Conservation (phyloP, 1,140 invertebrate species). For the Lordiphosa collinella region DNA sequence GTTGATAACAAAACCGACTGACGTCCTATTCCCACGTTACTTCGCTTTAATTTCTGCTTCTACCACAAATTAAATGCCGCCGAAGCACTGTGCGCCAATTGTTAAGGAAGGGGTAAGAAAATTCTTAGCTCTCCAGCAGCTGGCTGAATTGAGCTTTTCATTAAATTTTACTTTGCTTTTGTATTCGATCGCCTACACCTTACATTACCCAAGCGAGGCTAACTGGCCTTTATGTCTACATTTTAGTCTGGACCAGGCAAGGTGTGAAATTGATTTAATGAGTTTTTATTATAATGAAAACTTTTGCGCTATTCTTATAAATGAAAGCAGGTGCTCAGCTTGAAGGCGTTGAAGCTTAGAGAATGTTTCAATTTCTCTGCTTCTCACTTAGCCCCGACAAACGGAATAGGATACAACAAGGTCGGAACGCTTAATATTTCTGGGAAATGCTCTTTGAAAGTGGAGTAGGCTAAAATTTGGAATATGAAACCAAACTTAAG, state of each 20-base stretch:
- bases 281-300: constrained; percentile 28
- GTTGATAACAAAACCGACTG: no score
- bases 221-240: constrained; percentile 31
- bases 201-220: constrained; percentile 31
- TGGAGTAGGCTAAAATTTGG: no score
- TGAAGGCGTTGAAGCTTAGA: constrained; percentile 45
- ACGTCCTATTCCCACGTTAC: no score
- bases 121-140: no score
- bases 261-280: constrained; percentile 59
- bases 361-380: constrained; percentile 10
- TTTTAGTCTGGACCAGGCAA: constrained; percentile 21
- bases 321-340: constrained; percentile 23
- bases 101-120: no score
- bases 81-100: no score
- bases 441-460: no score
- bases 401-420: neutral
- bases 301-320: constrained; percentile 19
- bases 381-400: neutral
- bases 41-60: no score
- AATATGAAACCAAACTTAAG: no score
- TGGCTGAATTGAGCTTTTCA: neutral
- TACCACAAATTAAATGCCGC: no score
- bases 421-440: neutral
- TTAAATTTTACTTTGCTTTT: neutral
- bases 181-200: constrained; percentile 1